Evolutionary conservation across 1,140 invertebrate genomes (phyloP), one percentile per base, ranked within the genome.

Genomic region (Psix sp.): DNA sequence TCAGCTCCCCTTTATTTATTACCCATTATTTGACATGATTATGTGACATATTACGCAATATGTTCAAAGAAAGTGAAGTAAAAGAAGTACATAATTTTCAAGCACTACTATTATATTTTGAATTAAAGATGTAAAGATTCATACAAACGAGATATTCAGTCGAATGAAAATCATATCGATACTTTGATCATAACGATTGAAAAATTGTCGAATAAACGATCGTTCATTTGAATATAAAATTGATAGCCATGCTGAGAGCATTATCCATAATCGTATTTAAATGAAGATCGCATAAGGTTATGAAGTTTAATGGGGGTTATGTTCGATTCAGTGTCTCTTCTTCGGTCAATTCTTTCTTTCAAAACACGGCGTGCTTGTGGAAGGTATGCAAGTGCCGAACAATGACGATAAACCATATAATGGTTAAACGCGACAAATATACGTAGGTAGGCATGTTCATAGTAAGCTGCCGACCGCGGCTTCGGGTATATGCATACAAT

Each of bases 241-340:
- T 80, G 82, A 85, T 85, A 76, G 65, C 60, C 36, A 38, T 60
- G 76, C 77, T 31, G 43, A 74, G 54, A 54, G 74, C 72, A 77
- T 86, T 85, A 87, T 86, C 85, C 85, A 86, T 86, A 87, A 85
- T 84, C 80, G 79, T 87, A 86, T 86, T 87, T 82, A 86, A 87
- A 86, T 86, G 82, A 85, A 85, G 82, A 87, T 85, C 80, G 70
- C 82, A 81, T 85, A 85, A 82, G 83, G 84, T 80, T 84, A 80
- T 78, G 70, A 77, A 71, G 77, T 81, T 81, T 81, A 83, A 85
- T 80, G 71, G 77, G 74, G 76, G 74, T 83, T 84, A 80, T 43
- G 66, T 65, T 65, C 70, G 56, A 66, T 56, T 45, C 52, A 57
- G 57, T 68, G 52, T 70, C 42, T 67, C 66, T 77, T 56, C 65